phyloP scores from a whole-genome alignment of 2,113 vertebrate species.

The Benitochromis conjunctus region DNA sequence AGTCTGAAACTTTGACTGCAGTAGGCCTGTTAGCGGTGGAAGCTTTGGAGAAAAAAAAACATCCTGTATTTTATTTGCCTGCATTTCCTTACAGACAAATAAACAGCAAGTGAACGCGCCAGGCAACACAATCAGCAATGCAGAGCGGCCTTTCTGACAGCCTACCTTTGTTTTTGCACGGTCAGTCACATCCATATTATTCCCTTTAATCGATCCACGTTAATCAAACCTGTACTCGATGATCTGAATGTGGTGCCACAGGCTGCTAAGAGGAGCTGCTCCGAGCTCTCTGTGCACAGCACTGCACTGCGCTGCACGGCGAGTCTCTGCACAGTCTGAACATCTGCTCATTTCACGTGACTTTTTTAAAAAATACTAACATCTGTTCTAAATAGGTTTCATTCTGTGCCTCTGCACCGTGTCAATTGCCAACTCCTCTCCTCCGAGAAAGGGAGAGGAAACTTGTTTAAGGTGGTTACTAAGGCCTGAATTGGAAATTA shows the following conservation, averaged over 20 bases:
- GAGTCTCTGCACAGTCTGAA: conserved; percentile 73
- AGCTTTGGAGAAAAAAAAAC: not conserved
- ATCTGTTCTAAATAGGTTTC: conserved; percentile 91
- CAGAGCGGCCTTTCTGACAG: not conserved
- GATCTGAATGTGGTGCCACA: not conserved
- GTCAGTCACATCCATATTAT: not conserved
- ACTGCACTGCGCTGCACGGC: conserved; percentile 63
- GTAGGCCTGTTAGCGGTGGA: not conserved
- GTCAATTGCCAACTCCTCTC: conserved; percentile 77
- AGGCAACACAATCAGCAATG: not conserved
- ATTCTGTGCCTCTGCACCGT: conserved; percentile 84
- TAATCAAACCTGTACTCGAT: not conserved
- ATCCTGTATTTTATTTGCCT: not conserved
- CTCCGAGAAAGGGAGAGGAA: conserved; percentile 33
- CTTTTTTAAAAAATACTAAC: conserved; percentile 81
- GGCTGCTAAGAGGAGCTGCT: not conserved
- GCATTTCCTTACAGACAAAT: not conserved
- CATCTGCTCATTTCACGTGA: conserved; percentile 91
- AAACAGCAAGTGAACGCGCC: not conserved
- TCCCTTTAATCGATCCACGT: conserved; percentile 26
- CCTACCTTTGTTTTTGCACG: conserved; percentile 29
- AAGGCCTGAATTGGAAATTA: not conserved
- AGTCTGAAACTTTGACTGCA: not conserved
- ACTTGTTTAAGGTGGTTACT: conserved; percentile 11
- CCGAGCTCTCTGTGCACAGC: conserved; percentile 50